Percentiles rank a stretch among this genome's conserved stretches.
These are phyloP conservation scores for Acrobeloides nanus DNA, from an alignment of 2,888 invertebrate species.

Conservation along the genomic window DNA sequence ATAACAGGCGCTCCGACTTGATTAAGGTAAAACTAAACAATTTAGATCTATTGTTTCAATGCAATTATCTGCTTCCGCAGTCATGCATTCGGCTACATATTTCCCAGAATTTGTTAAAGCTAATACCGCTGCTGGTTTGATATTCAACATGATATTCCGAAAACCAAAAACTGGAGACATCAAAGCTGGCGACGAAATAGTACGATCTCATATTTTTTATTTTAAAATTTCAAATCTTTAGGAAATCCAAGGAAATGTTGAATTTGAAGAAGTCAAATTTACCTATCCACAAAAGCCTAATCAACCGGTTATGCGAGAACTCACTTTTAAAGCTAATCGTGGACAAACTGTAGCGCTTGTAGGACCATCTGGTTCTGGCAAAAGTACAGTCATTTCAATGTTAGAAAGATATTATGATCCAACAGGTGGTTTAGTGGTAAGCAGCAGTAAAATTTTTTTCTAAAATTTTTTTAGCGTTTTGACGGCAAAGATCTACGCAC, in stretches of 20 bases:
- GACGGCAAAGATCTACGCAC: constrained; percentile 16
- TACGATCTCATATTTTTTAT: constrained; percentile 6
- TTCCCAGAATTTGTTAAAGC: constrained; percentile 55
- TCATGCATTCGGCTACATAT: constrained; percentile 22
- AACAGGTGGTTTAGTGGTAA: constrained; percentile 58
- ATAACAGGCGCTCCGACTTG: too few species aligned
- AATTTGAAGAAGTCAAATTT: constrained; percentile 53
- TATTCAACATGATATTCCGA: constrained; percentile 49
- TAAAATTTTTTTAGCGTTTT: constrained; percentile 12
- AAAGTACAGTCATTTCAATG: constrained; percentile 76
- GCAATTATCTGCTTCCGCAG: constrained; percentile 15
- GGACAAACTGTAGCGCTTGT: constrained; percentile 55
- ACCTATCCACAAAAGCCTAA: constrained; percentile 53
- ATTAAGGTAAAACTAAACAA: background rate
- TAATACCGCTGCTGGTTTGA: constrained; percentile 51
- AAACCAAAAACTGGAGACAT: constrained; percentile 50
- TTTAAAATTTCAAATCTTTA: constrained; percentile 20
- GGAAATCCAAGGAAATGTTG: constrained; percentile 49
- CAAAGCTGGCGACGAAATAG: constrained; percentile 14
- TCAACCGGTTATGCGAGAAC: constrained; percentile 44
- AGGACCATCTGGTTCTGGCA: constrained; percentile 76
- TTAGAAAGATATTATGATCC: constrained; percentile 77
- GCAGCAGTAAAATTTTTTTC: background rate
- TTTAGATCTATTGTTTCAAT: constrained; percentile 23
- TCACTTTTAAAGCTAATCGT: constrained; percentile 47